A percentile compares a stretch with the other conserved stretches of the same genome.
phyloP scores from a whole-genome alignment of 35 echinoderm and acorn worm genomes.

The Eucidaris tribuloides region DNA sequence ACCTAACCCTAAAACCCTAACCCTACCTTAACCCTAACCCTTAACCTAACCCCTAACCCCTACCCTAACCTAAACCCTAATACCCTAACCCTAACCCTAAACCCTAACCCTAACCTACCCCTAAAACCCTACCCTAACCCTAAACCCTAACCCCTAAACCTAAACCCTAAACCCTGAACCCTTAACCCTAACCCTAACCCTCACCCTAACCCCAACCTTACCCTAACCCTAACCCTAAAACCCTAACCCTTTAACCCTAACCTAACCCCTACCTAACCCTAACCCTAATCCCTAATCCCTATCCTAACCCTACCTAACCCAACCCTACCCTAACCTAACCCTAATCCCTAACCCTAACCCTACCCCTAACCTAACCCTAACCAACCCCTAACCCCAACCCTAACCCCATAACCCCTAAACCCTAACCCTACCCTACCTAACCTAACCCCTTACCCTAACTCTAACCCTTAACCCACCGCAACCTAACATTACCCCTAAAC shows the following conservation, averaged over 20 bases:
- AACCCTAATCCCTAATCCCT: constrained; percentile 41
- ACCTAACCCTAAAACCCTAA: constrained; percentile 53
- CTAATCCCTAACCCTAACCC: constrained; percentile 38
- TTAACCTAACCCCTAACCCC: constrained; percentile 47
- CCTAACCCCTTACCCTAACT: constrained; percentile 56
- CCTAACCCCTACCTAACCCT: constrained; percentile 23
- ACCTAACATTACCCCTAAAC: constrained; percentile 45
- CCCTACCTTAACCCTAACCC: constrained; percentile 34
- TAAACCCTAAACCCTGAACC: constrained; percentile 49
- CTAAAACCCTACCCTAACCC: constrained; percentile 62
- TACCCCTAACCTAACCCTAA: constrained; percentile 49
- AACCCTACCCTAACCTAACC: constrained; percentile 38
- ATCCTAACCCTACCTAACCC: constrained; percentile 37
- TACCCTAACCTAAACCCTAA: constrained; percentile 57
- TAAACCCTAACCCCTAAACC: constrained; percentile 58
- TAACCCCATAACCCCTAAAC: constrained; percentile 31
- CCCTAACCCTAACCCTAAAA: constrained; percentile 45
- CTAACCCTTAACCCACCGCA: constrained; percentile 38
- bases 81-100: constrained; percentile 65
- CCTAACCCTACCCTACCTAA: constrained; percentile 21
- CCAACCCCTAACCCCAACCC: constrained; percentile 33
- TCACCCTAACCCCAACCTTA: constrained; percentile 29
- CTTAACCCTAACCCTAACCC: constrained; percentile 68
- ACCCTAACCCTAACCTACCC: constrained; percentile 62
- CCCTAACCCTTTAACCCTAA: constrained; percentile 25